Base-by-base conservation (phyloP, 1,140 invertebrate species). In the Dendrolimus punctatus region DNA sequence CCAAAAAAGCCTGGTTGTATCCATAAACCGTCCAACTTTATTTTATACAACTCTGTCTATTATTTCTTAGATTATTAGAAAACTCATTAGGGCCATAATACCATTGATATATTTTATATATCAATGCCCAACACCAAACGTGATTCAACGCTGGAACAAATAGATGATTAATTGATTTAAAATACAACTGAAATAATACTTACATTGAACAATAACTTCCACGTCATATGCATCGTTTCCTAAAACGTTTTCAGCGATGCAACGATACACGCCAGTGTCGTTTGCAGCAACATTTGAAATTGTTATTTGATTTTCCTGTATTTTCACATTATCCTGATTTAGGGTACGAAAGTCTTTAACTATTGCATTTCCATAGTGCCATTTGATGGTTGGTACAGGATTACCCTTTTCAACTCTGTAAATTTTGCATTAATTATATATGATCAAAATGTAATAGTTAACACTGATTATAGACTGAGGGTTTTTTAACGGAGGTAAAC, bases 191-290 rank as follows among this genome's bases (percentile, higher is more conserved):
- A 3, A 45, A 44, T 4, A 9, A 51, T 8, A 45, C 50, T 41
- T 44, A 51, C 50, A 51, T 7, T 51, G 40, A 48, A 53, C 6
- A 48, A 6, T 44, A 8, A 51, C 6, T 8, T 51, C n/a, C 6
- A 51, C 6, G 5, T 51, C 42, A 8, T 51, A n/a, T n/a, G 6
- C 7, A 6, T 51, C 50, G 10, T 36, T 39, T 51, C 50, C 50
- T 8, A 51, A 39, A 38, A 45, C 43, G 6, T 51, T 51, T 5
- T 39, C 23, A n/a, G 50, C 85, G 5, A 64, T 46, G 63, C 85
- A 87, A 23, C 76, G 64, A 51, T 87, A 87, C 4, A 60, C 46
- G 1, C 83, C 84, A 8, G 55, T 58, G 23, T 77, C 57, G 4
- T 71, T 48, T 6, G 63, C 38, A 10, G 10, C 49, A 0, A 58